A percentile compares a stretch with the other conserved stretches of the same genome.
Conservation (phyloP, 2,888 invertebrate species). For the Thymelicus acteon region DNA sequence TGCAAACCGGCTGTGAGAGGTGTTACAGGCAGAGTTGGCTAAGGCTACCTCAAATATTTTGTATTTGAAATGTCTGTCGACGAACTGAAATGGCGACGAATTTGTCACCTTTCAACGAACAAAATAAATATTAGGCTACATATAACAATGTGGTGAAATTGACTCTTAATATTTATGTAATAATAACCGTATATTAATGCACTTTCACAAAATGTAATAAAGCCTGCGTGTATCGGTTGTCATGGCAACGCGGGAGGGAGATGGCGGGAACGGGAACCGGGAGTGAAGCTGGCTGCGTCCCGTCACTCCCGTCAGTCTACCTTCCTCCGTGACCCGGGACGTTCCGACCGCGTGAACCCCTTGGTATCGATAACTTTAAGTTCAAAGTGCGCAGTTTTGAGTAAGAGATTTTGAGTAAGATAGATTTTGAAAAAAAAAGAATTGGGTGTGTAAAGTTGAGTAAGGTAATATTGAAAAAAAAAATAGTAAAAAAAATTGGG, state of each 20-base stretch:
- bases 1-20: no score
- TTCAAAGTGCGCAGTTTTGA: background rate
- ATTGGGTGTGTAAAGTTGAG: no score
- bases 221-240: background rate
- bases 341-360: background rate
- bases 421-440: background rate
- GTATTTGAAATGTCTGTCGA: no score
- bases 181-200: background rate
- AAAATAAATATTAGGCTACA: no score
- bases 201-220: background rate
- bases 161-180: no score
- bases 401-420: background rate
- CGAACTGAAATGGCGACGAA: no score
- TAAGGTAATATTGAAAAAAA: background rate
- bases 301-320: background rate
- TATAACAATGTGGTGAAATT: no score
- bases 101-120: no score
- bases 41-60: no score
- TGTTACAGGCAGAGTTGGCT: no score
- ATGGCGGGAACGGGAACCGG: background rate
- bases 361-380: background rate
- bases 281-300: background rate
- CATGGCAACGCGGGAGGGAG: conserved; percentile 6
- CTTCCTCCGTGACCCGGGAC: conserved; percentile 4
- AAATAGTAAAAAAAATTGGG: no score